These are phyloP conservation scores for Ethmia dodecea DNA, from an alignment of 2,888 invertebrate species.

Conservation along the genomic window DNA sequence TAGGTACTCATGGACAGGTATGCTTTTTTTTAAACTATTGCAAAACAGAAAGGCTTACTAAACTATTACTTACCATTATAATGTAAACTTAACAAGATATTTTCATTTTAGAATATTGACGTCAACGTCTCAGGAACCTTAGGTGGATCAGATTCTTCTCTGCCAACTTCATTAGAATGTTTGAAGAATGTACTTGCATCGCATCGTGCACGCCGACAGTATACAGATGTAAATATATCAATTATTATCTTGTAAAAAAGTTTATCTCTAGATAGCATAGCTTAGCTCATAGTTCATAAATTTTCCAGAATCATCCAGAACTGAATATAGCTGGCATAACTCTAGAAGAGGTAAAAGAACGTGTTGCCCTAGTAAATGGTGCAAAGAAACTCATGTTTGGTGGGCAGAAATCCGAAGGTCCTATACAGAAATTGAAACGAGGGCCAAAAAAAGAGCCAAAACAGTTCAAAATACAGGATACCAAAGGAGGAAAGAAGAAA, in stretches of 20 bases:
- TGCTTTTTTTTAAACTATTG: too few relatives aligned
- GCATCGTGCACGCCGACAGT: conserved; percentile 84
- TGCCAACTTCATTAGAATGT: conserved; percentile 77
- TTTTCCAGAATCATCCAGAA: conserved; percentile 82
- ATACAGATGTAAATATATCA: conserved; percentile 77
- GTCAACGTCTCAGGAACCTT: conserved; percentile 57
- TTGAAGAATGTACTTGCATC: conserved; percentile 82
- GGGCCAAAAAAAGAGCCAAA: conserved; percentile 49
- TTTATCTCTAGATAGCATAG: too few relatives aligned
- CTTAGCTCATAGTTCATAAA: too few relatives aligned
- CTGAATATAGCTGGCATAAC: conserved; percentile 87
- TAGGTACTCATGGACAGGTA: conserved; percentile 60
- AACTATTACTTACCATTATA: too few relatives aligned
- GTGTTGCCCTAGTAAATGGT: conserved; percentile 77
- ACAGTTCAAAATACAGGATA: conserved; percentile 34
- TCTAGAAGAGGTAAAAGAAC: conserved; percentile 75
- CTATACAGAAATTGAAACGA: conserved; percentile 48
- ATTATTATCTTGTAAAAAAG: neutral
- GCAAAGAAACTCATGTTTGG: conserved; percentile 68
- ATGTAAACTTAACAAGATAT: too few relatives aligned
- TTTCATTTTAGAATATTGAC: conserved; percentile 42
- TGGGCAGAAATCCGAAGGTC: conserved; percentile 47
- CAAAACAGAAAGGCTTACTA: too few relatives aligned
- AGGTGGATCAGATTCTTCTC: conserved; percentile 47
- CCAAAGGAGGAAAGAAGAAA: conserved; percentile 44